Evolutionary conservation across 2,797 vertebrate species (phyloP).

Genomic region (Otolemur crassicaudatus): DNA sequence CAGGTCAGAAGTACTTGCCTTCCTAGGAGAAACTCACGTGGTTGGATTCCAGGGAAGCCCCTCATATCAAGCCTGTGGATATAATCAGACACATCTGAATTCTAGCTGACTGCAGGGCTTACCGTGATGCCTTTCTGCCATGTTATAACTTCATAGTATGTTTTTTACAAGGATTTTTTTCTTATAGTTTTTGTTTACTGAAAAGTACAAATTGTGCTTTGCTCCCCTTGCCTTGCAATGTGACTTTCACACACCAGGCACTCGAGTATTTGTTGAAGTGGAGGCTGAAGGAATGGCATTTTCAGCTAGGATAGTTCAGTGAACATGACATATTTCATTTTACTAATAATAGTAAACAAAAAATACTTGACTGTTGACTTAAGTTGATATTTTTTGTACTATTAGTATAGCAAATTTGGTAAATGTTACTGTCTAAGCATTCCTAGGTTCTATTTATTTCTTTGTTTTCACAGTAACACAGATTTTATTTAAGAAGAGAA

Average conservation of each 20-base stretch:
- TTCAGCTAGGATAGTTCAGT: background rate
- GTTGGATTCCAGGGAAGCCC: background rate
- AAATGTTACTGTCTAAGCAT: slow-evolving; percentile 45
- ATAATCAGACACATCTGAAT: background rate
- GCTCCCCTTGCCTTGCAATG: background rate
- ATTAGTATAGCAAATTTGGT: background rate
- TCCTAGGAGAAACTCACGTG: background rate
- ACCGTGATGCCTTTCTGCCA: background rate
- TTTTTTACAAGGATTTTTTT: background rate
- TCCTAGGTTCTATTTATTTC: slow-evolving; percentile 36
- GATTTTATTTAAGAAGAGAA: too few species aligned
- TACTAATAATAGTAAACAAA: slow-evolving; percentile 14
- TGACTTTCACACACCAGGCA: background rate
- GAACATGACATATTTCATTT: slow-evolving; percentile 2
- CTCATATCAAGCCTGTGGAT: background rate
- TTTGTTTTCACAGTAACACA: background rate
- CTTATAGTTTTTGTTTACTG: slow-evolving; percentile 16
- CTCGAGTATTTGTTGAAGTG: slow-evolving; percentile 12
- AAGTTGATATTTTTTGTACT: slow-evolving; percentile 11
- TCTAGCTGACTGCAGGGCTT: background rate
- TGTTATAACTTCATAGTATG: background rate
- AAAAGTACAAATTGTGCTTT: slow-evolving; percentile 43
- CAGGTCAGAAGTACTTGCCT: background rate
- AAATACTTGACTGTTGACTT: slow-evolving; percentile 37
- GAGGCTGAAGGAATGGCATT: background rate